phyloP scores from a whole-genome alignment of 2,797 vertebrate species.

The Hoplostethus mediterraneus region DNA sequence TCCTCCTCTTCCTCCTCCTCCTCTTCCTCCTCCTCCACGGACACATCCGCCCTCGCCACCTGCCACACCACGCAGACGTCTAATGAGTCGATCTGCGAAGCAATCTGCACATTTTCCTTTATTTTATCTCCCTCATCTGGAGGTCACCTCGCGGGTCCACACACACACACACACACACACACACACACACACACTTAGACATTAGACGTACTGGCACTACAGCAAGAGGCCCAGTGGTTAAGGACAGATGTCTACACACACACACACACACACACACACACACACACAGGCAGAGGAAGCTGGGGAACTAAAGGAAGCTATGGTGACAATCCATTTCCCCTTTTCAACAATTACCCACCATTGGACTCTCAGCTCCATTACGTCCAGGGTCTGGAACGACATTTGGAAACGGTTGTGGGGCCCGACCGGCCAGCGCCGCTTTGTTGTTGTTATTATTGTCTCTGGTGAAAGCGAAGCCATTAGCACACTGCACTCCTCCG shows the following conservation, averaged over 20 bases:
- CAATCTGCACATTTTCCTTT: slow-evolving; percentile 3
- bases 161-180: neutral
- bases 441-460: slow-evolving; percentile 78
- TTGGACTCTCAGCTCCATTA: slow-evolving; percentile 75
- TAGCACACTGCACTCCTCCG: slow-evolving; percentile 38
- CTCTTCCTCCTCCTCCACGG: slow-evolving; percentile 17
- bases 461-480: slow-evolving; percentile 59
- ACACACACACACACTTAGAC: slow-evolving; percentile 8
- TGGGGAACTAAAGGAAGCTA: slow-evolving; percentile 70
- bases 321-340: slow-evolving; percentile 80
- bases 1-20: neutral
- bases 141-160: slow-evolving; percentile 33
- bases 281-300: slow-evolving; percentile 53
- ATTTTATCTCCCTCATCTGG: slow-evolving; percentile 13
- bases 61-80: slow-evolving; percentile 41
- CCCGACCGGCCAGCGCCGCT: slow-evolving; percentile 49
- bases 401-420: slow-evolving; percentile 80
- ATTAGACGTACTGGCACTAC: neutral
- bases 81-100: slow-evolving; percentile 9
- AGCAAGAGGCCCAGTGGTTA: neutral
- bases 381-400: slow-evolving; percentile 72
- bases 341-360: slow-evolving; percentile 73
- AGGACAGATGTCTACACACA: slow-evolving; percentile 49
- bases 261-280: slow-evolving; percentile 2
- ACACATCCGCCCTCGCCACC: slow-evolving; percentile 31